Base-by-base conservation (phyloP, 2,888 invertebrate species). In the Metellina segmentata region DNA sequence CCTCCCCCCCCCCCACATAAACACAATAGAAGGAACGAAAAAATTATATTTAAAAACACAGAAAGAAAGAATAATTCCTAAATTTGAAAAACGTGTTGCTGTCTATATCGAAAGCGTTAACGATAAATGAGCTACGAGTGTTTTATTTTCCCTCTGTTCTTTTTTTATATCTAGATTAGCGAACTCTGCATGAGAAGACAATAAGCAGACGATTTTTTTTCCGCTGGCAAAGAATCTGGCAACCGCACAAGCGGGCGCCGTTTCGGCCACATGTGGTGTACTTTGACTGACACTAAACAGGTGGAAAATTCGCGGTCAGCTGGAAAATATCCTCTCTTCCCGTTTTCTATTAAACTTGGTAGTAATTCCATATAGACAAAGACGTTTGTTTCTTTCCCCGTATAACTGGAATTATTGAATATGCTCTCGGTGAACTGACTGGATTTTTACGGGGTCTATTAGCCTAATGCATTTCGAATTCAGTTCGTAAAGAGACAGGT, bases 121-220 rank as follows among this genome's bases (percentile, higher is more conserved):
- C 34, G 34, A 34, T 34, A 34, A 34, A 34, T 34, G 34, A 34
- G 34, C 34, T 34, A 19, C 49, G 61, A 61, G 61, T 61, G 8
- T 75, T 8, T 77, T 77, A 48, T 77, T 78, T 71, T 19, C 11
- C 61, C 52, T 51, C 52, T 52, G 20, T 72, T 53, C 75, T 72
- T 85, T 85, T 74, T 81, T 75, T 74, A 61, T 70, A 48, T 19
- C 19, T 61, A 34, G 85, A 81, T 86, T 85, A 86, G 86, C 74
- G 52, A 90, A 82, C 85, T 86, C 75, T 86, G 49, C 86, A 85
- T 81, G 81, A 81, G 82, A 87, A 85, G 78, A 91, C 81, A 91
- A 81, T 86, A 91, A 81, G 79, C 91, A 91, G 91, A 87, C 87
- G 91, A 86, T 77, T 86, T 87, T 90, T 81, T 72, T 61, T n/a